A percentile compares a stretch with the other conserved stretches of the same genome.
Conservation (phyloP, 2,888 invertebrate species). For the Chrysomela aeneicollis region DNA sequence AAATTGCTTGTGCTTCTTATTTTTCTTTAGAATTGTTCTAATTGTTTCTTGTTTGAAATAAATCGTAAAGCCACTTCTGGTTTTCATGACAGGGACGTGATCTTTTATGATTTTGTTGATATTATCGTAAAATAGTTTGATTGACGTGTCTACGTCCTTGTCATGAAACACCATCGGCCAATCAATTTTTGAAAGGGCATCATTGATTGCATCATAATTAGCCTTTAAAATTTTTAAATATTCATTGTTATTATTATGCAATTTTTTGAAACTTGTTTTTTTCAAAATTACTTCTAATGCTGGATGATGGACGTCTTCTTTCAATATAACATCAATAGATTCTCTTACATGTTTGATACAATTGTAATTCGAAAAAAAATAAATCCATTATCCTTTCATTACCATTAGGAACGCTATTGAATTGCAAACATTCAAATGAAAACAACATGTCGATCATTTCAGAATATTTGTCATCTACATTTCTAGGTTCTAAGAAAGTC, state of each 20-base stretch:
- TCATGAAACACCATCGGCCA: background rate
- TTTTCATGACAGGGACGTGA: conserved; percentile 13
- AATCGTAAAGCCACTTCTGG: background rate
- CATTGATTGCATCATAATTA: background rate
- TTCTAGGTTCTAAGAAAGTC: conserved; percentile 9
- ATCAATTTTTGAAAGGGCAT: conserved; percentile 1
- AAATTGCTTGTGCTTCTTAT: background rate
- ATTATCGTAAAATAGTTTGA: conserved; percentile 5
- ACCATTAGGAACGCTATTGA: background rate
- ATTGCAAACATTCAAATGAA: conserved; percentile 7
- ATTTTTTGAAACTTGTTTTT: background rate
- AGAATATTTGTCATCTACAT: conserved; percentile 2
- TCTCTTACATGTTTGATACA: background rate
- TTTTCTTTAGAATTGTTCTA: background rate
- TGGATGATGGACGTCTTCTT: background rate
- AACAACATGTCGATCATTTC: background rate
- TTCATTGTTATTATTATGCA: background rate
- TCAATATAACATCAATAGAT: conserved; percentile 3
- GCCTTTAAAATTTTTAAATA: background rate
- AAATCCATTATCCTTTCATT: background rate
- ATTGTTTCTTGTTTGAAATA: background rate
- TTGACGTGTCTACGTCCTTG: background rate
- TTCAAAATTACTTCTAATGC: background rate
- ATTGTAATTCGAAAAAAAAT: background rate
- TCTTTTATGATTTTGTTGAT: conserved; percentile 15